Percentiles rank a stretch among this genome's conserved stretches.
Conservation (phyloP, 2,113 vertebrate genomes). For the human region GRCh38 chrX:24483001-24483500, state of each 20-base stretch:
- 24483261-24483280: slow-evolving; percentile 40
- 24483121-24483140: slow-evolving; percentile 51
- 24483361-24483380: neutral
- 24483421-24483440: neutral
- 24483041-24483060: slow-evolving; percentile 26
- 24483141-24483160: slow-evolving; percentile 11
- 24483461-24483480: neutral
- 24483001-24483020: slow-evolving; percentile 49
- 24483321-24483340: neutral
- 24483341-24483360: neutral
- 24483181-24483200: neutral
- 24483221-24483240: slow-evolving; percentile 51
- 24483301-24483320: neutral
- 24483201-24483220: slow-evolving; percentile 15
- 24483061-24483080: slow-evolving; percentile 22
- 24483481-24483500: neutral
- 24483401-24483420: neutral
- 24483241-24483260: neutral
- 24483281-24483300: slow-evolving; percentile 32
- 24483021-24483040: slow-evolving; percentile 34
- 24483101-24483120: neutral
- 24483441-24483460: neutral
- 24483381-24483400: neutral
- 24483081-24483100: slow-evolving; percentile 61
- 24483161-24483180: neutral